Evolutionary conservation across 2,113 vertebrate species (phyloP), one percentile per base, ranked within the genome.

Genomic region (Phalacrocorax pelagicus): DNA sequence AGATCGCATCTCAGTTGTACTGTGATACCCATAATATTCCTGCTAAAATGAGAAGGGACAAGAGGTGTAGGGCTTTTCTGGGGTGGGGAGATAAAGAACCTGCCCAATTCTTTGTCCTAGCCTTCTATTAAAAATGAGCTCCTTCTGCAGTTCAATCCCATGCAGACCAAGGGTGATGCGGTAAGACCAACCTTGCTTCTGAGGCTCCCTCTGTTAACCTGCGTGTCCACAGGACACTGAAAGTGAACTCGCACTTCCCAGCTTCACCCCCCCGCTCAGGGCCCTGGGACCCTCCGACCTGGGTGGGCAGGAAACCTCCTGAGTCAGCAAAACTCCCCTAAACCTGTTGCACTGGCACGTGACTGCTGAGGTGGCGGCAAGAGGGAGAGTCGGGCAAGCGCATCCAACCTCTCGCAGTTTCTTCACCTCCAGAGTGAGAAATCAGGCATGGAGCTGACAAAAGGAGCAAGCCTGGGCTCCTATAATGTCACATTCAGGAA

Each of bases 331-430:
- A 79, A 26, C 26, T 11, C 38, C 55, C 46, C 42, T 20, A 29
- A 58, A 73, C 9, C 22, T 5, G 11, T 11, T 18, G 0, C 46
- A 55, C 18, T 2, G 1, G 8, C 15, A 12, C 1, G 5, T 1
- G 1, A 16, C 32, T 9, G 34, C 9, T 5, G 4, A 44, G 32
- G 57, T 5, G 12, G 27, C 1, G 7, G 59, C 47, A 47, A 23
- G 29, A 59, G 34, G 34, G 30, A 47, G 16, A 52, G 27, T 3
- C 26, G 15, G 65, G 38, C 51, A 40, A 65, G 38, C 1, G 11
- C 34, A 30, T 78, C 57, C 78, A 51, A 63, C 42, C 49, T 69
- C 18, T 17, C 8, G 27, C 13, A 78, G 26, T 24, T 38, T 52
- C 81, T 66, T 40, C 20, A 26, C 18, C 30, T 84, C 26, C 40